Percentiles rank a stretch among this genome's conserved stretches.
Conservation (phyloP, 2,888 invertebrate genomes). For the Ophion slaviceki region DNA sequence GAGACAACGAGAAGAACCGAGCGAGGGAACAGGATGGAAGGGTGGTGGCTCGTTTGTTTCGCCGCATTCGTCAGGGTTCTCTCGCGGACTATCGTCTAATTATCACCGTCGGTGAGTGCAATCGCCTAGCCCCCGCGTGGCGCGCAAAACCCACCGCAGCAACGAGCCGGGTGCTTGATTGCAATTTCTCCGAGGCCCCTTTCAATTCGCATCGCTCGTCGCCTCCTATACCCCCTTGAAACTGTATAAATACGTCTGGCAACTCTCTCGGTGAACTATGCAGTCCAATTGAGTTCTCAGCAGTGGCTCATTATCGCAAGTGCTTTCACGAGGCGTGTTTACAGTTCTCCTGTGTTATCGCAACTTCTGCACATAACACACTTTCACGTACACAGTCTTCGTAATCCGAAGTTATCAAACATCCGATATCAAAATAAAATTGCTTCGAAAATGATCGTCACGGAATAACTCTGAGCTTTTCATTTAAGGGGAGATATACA, state of each 20-base stretch:
- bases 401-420: neutral
- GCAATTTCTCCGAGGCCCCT: conserved; percentile 68
- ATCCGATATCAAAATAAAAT: neutral
- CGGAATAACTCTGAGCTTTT: neutral
- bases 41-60: conserved; percentile 68
- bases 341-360: neutral
- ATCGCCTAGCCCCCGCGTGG: conserved; percentile 38
- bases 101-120: conserved; percentile 58
- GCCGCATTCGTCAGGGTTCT: conserved; percentile 63
- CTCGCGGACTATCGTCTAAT: conserved; percentile 60
- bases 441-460: neutral
- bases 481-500: too few relatives aligned
- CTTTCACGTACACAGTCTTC: neutral
- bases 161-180: conserved; percentile 63
- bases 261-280: conserved; percentile 31
- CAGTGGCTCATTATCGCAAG: conserved; percentile 52
- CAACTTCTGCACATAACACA: neutral
- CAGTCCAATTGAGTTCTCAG: conserved; percentile 51
- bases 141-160: conserved; percentile 44
- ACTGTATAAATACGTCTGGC: conserved; percentile 45
- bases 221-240: conserved; percentile 16
- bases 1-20: conserved; percentile 14
- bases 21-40: conserved; percentile 32
- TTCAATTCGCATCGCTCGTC: conserved; percentile 51
- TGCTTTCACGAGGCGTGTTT: conserved; percentile 28